Evolutionary conservation across 37 sponge, comb jelly and placozoan genomes (phyloP), one percentile per base, ranked within the genome.

Genomic region (Diacarnus erythraeanus): DNA sequence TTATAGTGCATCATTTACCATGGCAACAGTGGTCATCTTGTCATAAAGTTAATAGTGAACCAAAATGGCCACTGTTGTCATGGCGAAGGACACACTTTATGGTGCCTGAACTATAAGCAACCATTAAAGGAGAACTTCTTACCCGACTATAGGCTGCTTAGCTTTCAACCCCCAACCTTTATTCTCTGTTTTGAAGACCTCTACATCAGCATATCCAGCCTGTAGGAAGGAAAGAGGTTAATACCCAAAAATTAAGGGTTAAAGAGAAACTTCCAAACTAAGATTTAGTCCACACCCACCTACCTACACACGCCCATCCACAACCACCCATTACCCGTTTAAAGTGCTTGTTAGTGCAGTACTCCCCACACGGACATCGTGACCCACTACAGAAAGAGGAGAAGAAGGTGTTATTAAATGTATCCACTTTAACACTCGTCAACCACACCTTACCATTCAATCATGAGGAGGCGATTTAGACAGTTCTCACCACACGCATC

Each of bases 151-250:
- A 43, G 79, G 83, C 51, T 83, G 44, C 9, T 51, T 23, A 3
- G 96, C 91, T 31, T 85, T 44, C 57, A 98, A 72, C 8, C 99
- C 99, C 94, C 94, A 98, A 6, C 99, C 99, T 63, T 98, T 98
- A 60, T 75, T 78, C 71, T 89, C 94, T 21, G 99, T 96, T 74
- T 87, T 89, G 51, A 96, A 94, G 42, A 94, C 94, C 42, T 96
- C 93, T 59, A 88, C 80, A 5, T 77, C 56, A 15, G 92, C 86
- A 74, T 98, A 96, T 2, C 78, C 71, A 26, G 91, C 83, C 90
- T 91, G 60, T 9, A 68, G 57, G 72, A 9, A 31, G 40, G 57
- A 36, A 41, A 36, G 66, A 30, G 29, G 21, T n/a, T 17, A 17
- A 51, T 9, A 75, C 29, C 2, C 74, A 26, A 57, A 41, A 3